These are phyloP conservation scores for Phanerotoma sp. DNA, from an alignment of 2,888 invertebrate genomes.

Conservation along the genomic window DNA sequence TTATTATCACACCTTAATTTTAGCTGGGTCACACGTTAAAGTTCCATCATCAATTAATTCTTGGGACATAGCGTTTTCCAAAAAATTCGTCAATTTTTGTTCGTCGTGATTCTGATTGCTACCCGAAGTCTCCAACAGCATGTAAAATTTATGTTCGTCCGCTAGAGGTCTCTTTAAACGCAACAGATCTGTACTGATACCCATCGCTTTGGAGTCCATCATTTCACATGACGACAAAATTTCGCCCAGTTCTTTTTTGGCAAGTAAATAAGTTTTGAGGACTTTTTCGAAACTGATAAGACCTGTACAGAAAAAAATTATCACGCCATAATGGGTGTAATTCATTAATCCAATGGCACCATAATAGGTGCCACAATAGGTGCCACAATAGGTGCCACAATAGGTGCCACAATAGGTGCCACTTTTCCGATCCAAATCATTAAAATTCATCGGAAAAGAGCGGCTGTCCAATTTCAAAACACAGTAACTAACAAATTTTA, in stretches of 20 bases:
- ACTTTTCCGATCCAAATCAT: no score
- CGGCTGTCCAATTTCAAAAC: no score
- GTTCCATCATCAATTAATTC: constrained; percentile 81
- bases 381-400: no score
- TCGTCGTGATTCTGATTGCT: constrained; percentile 82
- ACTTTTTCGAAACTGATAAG: constrained; percentile 77
- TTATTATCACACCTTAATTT: constrained; percentile 65
- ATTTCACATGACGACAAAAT: constrained; percentile 95
- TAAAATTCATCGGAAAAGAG: no score
- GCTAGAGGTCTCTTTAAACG: constrained; percentile 60
- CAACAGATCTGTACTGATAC: constrained; percentile 66
- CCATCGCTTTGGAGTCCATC: constrained; percentile 77
- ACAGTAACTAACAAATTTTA: no score
- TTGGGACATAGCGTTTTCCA: constrained; percentile 71
- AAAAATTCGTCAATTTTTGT: constrained; percentile 80
- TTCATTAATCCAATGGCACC: no score
- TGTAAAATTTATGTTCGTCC: constrained; percentile 71
- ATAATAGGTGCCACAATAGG: no score
- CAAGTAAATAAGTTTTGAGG: constrained; percentile 71
- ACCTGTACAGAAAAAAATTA: constrained; percentile 59
- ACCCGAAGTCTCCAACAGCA: constrained; percentile 86
- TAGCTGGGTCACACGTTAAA: constrained; percentile 78
- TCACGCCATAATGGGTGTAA: neutral
- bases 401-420: no score
- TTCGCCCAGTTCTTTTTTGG: constrained; percentile 79